These are phyloP conservation scores for Orestias chungarensis DNA, from an alignment of 2,797 vertebrate genomes.

Conservation along the genomic window DNA sequence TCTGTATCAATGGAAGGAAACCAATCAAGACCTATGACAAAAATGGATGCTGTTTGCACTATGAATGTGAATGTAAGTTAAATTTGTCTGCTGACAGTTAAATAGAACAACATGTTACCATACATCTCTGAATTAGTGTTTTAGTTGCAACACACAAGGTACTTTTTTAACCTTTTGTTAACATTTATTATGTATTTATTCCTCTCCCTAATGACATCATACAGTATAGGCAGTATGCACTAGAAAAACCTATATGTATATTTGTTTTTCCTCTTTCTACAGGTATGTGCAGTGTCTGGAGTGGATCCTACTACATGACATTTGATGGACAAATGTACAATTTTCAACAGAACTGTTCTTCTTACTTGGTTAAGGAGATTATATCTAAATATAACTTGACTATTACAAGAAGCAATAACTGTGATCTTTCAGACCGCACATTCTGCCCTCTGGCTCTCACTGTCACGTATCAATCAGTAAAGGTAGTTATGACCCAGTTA, in stretches of 20 bases:
- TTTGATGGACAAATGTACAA: slow-evolving; percentile 87
- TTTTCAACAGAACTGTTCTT: slow-evolving; percentile 86
- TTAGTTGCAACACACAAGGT: not conserved
- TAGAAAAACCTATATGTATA: not conserved
- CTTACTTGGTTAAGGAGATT: slow-evolving; percentile 87
- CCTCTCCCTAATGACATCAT: no score
- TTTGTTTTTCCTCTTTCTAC: slow-evolving; percentile 2
- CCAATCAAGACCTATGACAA: slow-evolving; percentile 70
- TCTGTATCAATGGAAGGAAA: slow-evolving; percentile 81
- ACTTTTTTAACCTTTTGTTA: not conserved
- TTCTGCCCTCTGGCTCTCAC: slow-evolving; percentile 74
- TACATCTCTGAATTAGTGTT: not conserved
- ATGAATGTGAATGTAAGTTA: slow-evolving; percentile 83
- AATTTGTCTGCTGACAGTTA: not conserved
- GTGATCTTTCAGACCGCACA: slow-evolving; percentile 47
- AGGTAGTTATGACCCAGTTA: slow-evolving; percentile 74
- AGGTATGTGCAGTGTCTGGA: slow-evolving; percentile 88
- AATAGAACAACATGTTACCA: not conserved
- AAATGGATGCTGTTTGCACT: slow-evolving; percentile 83
- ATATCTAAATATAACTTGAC: slow-evolving; percentile 66
- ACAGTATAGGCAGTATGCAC: no score
- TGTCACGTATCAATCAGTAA: slow-evolving; percentile 76
- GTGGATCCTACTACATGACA: slow-evolving; percentile 82
- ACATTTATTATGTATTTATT: not conserved
- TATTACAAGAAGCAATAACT: slow-evolving; percentile 83